Base-by-base conservation (phyloP, 2,888 invertebrate species). In the Conistra vaccinii region DNA sequence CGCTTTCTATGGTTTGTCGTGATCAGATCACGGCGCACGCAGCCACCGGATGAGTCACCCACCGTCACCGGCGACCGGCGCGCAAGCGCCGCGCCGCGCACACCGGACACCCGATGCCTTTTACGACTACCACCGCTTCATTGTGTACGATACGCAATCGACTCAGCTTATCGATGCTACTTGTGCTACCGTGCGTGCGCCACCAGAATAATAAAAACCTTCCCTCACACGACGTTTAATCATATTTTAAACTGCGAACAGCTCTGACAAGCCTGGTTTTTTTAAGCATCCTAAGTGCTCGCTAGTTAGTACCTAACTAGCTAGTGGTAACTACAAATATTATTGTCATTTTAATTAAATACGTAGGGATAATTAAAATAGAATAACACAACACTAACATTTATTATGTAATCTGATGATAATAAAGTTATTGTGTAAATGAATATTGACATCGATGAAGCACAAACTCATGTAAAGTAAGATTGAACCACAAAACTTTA, bases 1-100 rank as follows among this genome's bases (percentile, higher is more conserved):
- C 63, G 62, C 23, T 78, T 88, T 90, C 90, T 92, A 84, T 89
- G 87, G 82, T 73, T 60, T 73, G 87, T 88, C 87, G 89, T 89
- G 90, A 90, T 91, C 90, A 87, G 90, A 92, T 91, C 91, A 90
- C 89, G 88, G 86, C 87, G 87, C 88, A 87, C 87, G 87, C 92
- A 90, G 90, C 90, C 90, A 89, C 91, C 87, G 88, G 88, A 89
- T 93, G 93, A 93, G 88, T 93, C 93, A 93, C 87, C 88, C 93
- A 93, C 87, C 88, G 86, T 79, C 84, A 84, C 83, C 84, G 87
- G 86, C 85, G 83, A 85, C 83, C 85, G 88, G 86, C 82, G 86
- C 82, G 78, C 83, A 82, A 85, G 86, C 86, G 81, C 87, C 83
- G 86, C 86, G 81, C 87, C 83, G 85, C 80, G 69, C 85, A 85